phyloP scores from a whole-genome alignment of 2,888 invertebrate species.

The Orthonevra nobilis region DNA sequence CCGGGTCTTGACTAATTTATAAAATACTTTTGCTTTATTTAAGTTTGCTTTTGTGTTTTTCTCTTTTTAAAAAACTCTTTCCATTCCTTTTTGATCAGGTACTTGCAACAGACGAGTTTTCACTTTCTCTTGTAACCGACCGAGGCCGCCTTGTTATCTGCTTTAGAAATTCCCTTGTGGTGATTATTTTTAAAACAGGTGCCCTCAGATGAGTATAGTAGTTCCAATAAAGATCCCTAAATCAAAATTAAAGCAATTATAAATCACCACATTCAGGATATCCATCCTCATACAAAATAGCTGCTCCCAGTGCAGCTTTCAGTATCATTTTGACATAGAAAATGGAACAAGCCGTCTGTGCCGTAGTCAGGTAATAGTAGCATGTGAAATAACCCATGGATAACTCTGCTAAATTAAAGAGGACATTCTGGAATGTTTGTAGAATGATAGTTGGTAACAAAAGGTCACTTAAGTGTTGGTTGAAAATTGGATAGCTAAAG shows the following conservation, averaged over 20 bases:
- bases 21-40: too few relatives aligned
- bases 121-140: not conserved
- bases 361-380: conserved; percentile 71
- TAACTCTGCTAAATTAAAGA: conserved; percentile 74
- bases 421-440: conserved; percentile 74
- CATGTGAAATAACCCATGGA: conserved; percentile 74
- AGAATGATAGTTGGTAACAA: conserved; percentile 76
- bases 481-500: conserved; percentile 76
- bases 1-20: too few relatives aligned
- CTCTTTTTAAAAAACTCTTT: too few relatives aligned
- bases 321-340: conserved; percentile 73
- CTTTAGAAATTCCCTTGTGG: conserved; percentile 34
- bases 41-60: too few relatives aligned
- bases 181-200: conserved; percentile 7
- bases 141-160: not conserved
- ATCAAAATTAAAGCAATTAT: too few relatives aligned
- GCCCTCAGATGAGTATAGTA: conserved; percentile 73
- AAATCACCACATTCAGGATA: too few relatives aligned
- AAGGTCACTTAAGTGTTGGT: conserved; percentile 75
- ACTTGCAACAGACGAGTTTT: too few relatives aligned
- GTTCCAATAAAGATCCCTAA: conserved; percentile 75
- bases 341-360: conserved; percentile 23
- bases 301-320: conserved; percentile 72
- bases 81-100: too few relatives aligned
- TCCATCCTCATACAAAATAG: conserved; percentile 74